Conservation (phyloP, 2,797 vertebrate genomes). For the Tenualosa ilisha region DNA sequence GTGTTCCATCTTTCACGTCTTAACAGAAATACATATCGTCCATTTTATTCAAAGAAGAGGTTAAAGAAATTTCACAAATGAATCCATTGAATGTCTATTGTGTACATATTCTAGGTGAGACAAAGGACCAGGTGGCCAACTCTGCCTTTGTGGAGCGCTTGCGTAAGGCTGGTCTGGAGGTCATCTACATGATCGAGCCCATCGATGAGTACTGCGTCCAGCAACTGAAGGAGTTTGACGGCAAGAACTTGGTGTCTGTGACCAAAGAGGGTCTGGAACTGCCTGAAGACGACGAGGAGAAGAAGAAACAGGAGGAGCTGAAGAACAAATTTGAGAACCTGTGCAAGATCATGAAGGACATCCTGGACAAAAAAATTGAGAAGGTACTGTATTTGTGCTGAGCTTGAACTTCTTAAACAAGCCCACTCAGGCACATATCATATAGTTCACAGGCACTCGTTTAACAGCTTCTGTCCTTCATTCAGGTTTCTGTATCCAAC, state of each 20-base stretch:
- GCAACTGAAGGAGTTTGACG: conserved; percentile 94
- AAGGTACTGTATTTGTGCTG: conserved; percentile 74
- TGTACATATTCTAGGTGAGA: conserved; percentile 80
- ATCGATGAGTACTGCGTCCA: conserved; percentile 98
- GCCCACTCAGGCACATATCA: not conserved
- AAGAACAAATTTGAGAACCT: conserved; percentile 88
- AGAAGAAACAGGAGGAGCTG: conserved; percentile 91
- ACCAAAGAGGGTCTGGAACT: conserved; percentile 95
- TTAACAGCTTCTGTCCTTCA: no score
- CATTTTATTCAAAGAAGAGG: not conserved
- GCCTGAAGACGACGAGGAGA: conserved; percentile 94
- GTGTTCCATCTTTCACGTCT: not conserved
- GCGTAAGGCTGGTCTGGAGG: conserved; percentile 90
- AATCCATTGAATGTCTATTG: not conserved
- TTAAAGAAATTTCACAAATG: not conserved
- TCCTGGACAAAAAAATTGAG: conserved; percentile 94
- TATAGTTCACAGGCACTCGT: no score
- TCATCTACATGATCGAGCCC: conserved; percentile 97
- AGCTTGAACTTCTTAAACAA: not conserved
- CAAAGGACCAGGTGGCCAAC: conserved; percentile 96
- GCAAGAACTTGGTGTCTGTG: conserved; percentile 91
- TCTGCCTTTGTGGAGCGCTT: conserved; percentile 95
- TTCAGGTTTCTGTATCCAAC: conserved; percentile 88
- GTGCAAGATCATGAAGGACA: conserved; percentile 97
- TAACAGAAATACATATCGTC: not conserved